Conservation (phyloP, 2,888 invertebrate species). For the Drosophila recens region DNA sequence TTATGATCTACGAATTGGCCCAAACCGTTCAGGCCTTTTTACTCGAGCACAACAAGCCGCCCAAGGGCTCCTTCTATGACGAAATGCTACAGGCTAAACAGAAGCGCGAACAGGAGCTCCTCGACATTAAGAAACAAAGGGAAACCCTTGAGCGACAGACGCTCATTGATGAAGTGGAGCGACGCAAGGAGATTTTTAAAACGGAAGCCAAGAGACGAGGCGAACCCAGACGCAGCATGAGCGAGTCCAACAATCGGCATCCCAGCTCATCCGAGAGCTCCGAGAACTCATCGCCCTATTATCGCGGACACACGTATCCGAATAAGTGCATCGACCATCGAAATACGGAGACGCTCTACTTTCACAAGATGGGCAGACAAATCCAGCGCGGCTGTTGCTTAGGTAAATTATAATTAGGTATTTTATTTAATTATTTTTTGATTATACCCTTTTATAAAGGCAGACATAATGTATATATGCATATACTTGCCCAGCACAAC, state of each 20-base stretch:
- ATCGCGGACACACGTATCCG: conserved; percentile 80
- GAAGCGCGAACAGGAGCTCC: conserved; percentile 88
- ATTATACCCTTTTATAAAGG: not conserved
- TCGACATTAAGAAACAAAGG: conserved; percentile 88
- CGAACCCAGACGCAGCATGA: conserved; percentile 86
- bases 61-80: conserved; percentile 93
- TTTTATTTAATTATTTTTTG: not conserved
- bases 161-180: conserved; percentile 91
- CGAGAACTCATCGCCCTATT: conserved; percentile 86
- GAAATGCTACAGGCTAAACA: conserved; percentile 93
- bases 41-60: conserved; percentile 92
- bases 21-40: conserved; percentile 92
- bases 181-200: conserved; percentile 91
- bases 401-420: conserved; percentile 73
- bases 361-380: conserved; percentile 87
- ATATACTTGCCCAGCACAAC: not conserved
- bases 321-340: conserved; percentile 86
- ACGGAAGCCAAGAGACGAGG: conserved; percentile 88
- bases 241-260: conserved; percentile 85
- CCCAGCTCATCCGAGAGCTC: conserved; percentile 87
- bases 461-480: no score
- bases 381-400: conserved; percentile 92
- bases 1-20: conserved; percentile 94
- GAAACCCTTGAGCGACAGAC: conserved; percentile 90
- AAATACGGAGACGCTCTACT: conserved; percentile 87